Evolutionary conservation across 2,113 vertebrate genomes (phyloP).

Genomic region (Plecturocebus donacophilus): DNA sequence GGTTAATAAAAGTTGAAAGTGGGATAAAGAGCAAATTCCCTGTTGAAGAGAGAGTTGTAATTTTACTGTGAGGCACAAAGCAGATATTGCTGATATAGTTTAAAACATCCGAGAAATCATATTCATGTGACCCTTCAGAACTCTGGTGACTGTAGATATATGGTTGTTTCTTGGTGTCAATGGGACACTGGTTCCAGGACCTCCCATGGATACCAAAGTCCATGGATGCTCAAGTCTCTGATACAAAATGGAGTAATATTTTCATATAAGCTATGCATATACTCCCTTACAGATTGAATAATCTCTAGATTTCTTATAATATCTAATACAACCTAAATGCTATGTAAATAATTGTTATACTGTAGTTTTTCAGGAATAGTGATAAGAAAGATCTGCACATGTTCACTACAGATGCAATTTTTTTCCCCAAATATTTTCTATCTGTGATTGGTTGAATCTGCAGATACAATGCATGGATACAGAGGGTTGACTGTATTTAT

Average conservation of each 20-base stretch:
- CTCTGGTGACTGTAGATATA: not conserved
- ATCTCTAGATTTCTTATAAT: not conserved
- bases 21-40: not conserved
- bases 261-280: not conserved
- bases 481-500: not conserved
- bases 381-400: not conserved
- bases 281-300: not conserved
- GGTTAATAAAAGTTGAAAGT: not conserved
- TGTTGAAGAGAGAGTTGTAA: not conserved
- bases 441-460: not conserved
- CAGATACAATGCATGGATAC: not conserved
- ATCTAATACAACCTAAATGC: not conserved
- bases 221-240: not conserved
- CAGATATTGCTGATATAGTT: conserved; percentile 20
- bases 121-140: not conserved
- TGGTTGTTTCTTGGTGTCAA: not conserved
- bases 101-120: conserved; percentile 41
- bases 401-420: not conserved
- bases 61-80: conserved; percentile 8
- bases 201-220: not conserved
- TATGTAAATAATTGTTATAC: not conserved
- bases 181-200: not conserved
- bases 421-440: not conserved
- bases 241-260: not conserved
- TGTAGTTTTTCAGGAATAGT: not conserved